Base-by-base conservation (phyloP, 2,888 invertebrate genomes). In the Geophilus truncorum region DNA sequence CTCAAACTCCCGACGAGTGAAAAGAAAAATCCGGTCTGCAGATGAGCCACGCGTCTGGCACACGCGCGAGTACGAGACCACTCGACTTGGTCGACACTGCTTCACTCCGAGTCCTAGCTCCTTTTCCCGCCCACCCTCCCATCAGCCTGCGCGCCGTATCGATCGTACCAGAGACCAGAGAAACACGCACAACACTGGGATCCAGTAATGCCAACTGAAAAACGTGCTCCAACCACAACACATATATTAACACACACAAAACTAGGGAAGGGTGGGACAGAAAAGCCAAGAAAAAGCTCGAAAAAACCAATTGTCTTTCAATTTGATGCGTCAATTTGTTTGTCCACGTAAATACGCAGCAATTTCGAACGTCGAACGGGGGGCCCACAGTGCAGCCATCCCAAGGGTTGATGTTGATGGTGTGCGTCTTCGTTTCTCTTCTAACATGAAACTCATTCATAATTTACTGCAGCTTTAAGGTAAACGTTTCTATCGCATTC, bases 91-190 rank as follows among this genome's bases (percentile, higher is more conserved):
- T 62, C 62, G 62, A 25, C 62, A 62, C 62, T 25, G 62, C 28
- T 25, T 62, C 62, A 25, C 62, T 62, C 45, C 32, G 32, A n/a
- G n/a, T n/a, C 36, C 36, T 10, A 40, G 28, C 62, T 62, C 62
- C 62, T 62, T 62, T 62, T 62, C 62, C 62, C 62, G 62, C 62
- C 62, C 62, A 62, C 62, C 28, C 62, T 62, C 62, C 62, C 62
- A 62, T 62, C 62, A 28, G 23, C 25, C 62, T 62, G 23, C 28
- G 62, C 62, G 62, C 62, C 57, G 25, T 62, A 62, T 62, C 28
- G 62, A 62, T 62, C 62, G 62, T 25, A 45, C 45, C 62, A 62
- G 15, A 62, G 62, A 18, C 45, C 45, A 62, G 62, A 62, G 62
- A 62, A 9, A 57, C 57, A 62, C 62, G 28, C 62, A 28, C 62